Base-by-base conservation (phyloP, 2,888 invertebrate species). In the Heliconius erato region DNA sequence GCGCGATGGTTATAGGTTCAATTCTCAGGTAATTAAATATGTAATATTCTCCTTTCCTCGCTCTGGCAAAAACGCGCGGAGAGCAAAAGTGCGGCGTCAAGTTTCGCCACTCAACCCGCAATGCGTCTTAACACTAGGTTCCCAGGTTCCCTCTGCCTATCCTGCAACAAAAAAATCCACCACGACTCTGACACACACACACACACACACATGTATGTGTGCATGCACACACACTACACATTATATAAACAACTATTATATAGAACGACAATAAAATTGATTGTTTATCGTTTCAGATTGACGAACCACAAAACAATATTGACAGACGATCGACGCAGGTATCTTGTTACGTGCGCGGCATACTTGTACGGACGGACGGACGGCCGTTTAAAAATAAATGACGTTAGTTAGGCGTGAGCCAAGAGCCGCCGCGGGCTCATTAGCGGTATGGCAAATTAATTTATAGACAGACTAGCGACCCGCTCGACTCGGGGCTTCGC, bases 361-460 rank as follows among this genome's bases (percentile, higher is more conserved):
- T 82, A 85, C 85, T 80, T 79, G 79, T 88, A 89, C 86, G 86
- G 87, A 84, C 77, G 78, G 89, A 89, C 89, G 87, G 85, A 85
- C 89, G 87, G 85, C 84, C 88, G 92, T 92, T 92, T 93, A 93
- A 92, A 94, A 94, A 94, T 94, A 94, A 93, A 94, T 92, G 89
- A 92, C 87, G 89, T 89, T 92, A 91, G 90, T 89, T 92, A 91
- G 90, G 90, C 91, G 84, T 84, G 89, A 88, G 91, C 91, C 91
- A 90, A 91, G 89, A 89, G 72, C 87, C 81, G 87, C 86, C 85
- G 81, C 84, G 86, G 85, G 86, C 89, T 91, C 91, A 91, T 91
- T 90, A 91, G 89, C 85, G 85, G 78, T 84, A 84, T 84, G 83
- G 86, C 85, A 88, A 89, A 91, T 91, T 92, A 91, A 91, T 92